Percentiles rank a stretch among this genome's conserved stretches.
phyloP scores from a whole-genome alignment of 2,113 vertebrate species.

The Gobiocypris rarus region DNA sequence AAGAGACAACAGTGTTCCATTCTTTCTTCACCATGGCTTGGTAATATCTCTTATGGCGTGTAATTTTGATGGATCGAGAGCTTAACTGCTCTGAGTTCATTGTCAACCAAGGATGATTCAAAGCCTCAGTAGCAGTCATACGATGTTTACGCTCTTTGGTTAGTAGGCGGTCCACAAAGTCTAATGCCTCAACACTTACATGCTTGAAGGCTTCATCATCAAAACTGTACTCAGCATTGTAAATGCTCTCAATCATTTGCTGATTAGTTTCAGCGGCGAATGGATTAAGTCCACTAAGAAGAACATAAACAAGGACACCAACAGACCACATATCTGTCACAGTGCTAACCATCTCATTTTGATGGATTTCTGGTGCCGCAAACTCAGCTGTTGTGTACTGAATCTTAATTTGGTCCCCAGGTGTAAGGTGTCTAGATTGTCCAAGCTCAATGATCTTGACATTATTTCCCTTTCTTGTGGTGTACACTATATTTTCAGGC shows the following conservation, averaged over 20 bases:
- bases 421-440: conserved; percentile 89
- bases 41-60: conserved; percentile 94
- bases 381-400: conserved; percentile 93
- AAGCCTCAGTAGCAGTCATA: conserved; percentile 92
- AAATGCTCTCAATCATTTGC: conserved; percentile 95
- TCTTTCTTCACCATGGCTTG: conserved; percentile 91
- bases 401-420: conserved; percentile 92
- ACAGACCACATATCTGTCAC: conserved; percentile 98
- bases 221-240: conserved; percentile 91
- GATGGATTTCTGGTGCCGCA: conserved; percentile 94
- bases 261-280: conserved; percentile 97
- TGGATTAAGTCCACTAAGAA: conserved; percentile 93
- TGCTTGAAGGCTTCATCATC: conserved; percentile 95
- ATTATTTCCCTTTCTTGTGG: conserved; percentile 85
- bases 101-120: conserved; percentile 89
- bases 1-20: conserved; percentile 90
- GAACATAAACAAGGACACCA: conserved; percentile 89
- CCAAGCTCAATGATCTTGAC: conserved; percentile 97
- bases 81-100: conserved; percentile 84
- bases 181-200: conserved; percentile 88
- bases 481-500: conserved; percentile 95
- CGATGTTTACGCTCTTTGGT: conserved; percentile 95
- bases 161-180: conserved; percentile 92
- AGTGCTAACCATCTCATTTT: conserved; percentile 90
- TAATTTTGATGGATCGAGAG: conserved; percentile 84